Percentiles rank a stretch among this genome's conserved stretches.
Conservation (phyloP, 2,888 invertebrate species). For the Ephialtes manifestator region DNA sequence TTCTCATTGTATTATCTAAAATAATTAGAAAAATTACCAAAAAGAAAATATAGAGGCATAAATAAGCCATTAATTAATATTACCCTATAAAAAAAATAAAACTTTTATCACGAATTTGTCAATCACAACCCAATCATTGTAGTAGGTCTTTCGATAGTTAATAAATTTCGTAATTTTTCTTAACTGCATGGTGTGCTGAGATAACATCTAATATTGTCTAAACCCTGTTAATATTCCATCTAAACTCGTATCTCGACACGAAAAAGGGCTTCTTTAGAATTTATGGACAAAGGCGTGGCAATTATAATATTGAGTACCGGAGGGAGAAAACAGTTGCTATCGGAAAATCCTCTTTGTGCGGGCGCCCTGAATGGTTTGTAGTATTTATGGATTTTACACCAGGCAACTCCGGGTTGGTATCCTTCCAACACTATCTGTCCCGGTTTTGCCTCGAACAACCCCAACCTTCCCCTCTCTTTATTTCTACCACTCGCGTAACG, state of each 20-base stretch:
- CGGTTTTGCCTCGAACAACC: constrained; percentile 43
- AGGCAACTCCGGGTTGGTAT: constrained; percentile 37
- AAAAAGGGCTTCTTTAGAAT: constrained; percentile 36
- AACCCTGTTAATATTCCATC: not conserved
- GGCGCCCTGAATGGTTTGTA: constrained; percentile 22
- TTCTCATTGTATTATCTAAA: too few species aligned
- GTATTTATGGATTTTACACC: constrained; percentile 47
- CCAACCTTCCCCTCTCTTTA: constrained; percentile 58
- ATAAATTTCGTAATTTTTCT: not conserved
- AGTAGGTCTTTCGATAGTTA: not conserved
- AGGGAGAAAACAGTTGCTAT: constrained; percentile 25
- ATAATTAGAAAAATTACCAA: too few species aligned
- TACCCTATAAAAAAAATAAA: too few species aligned
- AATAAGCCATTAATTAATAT: too few species aligned
- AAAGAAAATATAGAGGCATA: too few species aligned
- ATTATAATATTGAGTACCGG: constrained; percentile 46
- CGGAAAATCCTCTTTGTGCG: constrained; percentile 39
- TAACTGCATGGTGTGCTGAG: not conserved
- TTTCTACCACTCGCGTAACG: constrained; percentile 53
- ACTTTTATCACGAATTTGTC: too few species aligned
- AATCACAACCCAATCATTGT: too few species aligned
- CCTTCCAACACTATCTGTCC: constrained; percentile 46
- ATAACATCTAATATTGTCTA: not conserved
- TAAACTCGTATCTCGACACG: not conserved
- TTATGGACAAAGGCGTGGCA: constrained; percentile 38